These are phyloP conservation scores for Charadrius vociferus DNA, from an alignment of 2,113 vertebrate species.

Conservation along the genomic window DNA sequence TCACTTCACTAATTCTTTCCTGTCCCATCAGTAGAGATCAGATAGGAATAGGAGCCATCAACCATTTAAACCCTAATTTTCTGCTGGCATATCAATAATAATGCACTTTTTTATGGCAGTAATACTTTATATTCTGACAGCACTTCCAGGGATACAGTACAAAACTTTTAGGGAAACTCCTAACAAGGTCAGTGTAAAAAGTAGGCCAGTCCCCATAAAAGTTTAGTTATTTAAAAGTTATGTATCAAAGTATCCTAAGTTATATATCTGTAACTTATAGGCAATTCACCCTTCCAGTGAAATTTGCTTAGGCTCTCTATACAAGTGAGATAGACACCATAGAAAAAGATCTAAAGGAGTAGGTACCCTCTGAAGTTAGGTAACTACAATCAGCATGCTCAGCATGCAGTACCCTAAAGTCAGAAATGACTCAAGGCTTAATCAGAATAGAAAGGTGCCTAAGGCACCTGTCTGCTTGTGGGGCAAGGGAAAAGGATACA, in stretches of 20 bases:
- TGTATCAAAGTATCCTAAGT: neutral
- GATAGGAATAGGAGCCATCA: neutral
- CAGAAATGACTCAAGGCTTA: constrained; percentile 43
- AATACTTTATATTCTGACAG: neutral
- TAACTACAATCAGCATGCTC: constrained; percentile 8
- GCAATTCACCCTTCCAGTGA: neutral
- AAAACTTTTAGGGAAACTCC: neutral
- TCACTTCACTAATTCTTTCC: neutral
- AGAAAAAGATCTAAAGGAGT: constrained; percentile 39
- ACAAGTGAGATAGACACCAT: neutral
- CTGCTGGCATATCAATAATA: neutral
- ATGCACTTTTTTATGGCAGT: neutral
- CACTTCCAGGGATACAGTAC: neutral
- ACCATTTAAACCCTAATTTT: neutral
- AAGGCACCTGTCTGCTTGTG: constrained; percentile 1
- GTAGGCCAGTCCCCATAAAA: constrained; percentile 8
- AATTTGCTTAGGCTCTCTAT: constrained; percentile 1
- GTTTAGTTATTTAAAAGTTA: constrained; percentile 30
- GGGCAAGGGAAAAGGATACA: neutral
- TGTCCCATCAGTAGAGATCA: neutral
- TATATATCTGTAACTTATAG: neutral
- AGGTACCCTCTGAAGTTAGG: constrained; percentile 11
- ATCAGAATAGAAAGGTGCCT: constrained; percentile 33
- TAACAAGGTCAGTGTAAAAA: constrained; percentile 16
- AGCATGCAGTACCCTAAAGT: constrained; percentile 29